Evolutionary conservation across 1,140 invertebrate genomes (phyloP).

Genomic region (Theocolax elegans): DNA sequence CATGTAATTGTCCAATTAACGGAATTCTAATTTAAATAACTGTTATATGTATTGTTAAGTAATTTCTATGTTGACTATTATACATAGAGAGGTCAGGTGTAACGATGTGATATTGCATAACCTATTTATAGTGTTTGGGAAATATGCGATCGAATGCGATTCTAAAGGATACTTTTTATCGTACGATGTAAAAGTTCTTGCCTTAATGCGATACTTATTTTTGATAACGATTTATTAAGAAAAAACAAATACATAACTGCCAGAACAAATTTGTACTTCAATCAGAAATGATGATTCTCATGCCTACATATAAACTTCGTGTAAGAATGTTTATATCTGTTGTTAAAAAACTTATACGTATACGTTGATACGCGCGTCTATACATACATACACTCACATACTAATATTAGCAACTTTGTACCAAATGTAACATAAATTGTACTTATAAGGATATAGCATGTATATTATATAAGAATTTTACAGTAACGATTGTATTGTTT

Average conservation of each 20-base stretch:
- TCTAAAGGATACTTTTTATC: too few species aligned
- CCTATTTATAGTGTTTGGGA: too few species aligned
- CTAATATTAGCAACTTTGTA: background rate
- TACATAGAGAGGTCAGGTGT: too few species aligned
- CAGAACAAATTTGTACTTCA: background rate
- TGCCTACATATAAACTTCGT: constrained; percentile 1
- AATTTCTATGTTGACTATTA: too few species aligned
- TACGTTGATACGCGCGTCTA: too few species aligned
- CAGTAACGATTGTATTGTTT: background rate
- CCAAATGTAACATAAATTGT: constrained; percentile 23
- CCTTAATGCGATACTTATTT: constrained; percentile 23
- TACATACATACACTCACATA: too few species aligned
- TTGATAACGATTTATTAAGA: background rate
- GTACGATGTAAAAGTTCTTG: constrained; percentile 16
- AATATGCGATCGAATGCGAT: too few species aligned
- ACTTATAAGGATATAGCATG: constrained; percentile 12
- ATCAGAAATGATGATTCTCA: too few species aligned
- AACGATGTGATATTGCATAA: too few species aligned
- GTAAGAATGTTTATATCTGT: background rate
- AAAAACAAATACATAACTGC: constrained; percentile 16
- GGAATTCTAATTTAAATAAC: too few species aligned
- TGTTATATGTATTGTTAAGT: too few species aligned
- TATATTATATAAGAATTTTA: background rate
- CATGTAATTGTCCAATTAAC: too few species aligned
- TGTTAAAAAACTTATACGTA: constrained; percentile 19